Evolutionary conservation across 2,113 vertebrate genomes (phyloP), one percentile per base, ranked within the genome.

Genomic region (Nothocercus nigrocapillus): DNA sequence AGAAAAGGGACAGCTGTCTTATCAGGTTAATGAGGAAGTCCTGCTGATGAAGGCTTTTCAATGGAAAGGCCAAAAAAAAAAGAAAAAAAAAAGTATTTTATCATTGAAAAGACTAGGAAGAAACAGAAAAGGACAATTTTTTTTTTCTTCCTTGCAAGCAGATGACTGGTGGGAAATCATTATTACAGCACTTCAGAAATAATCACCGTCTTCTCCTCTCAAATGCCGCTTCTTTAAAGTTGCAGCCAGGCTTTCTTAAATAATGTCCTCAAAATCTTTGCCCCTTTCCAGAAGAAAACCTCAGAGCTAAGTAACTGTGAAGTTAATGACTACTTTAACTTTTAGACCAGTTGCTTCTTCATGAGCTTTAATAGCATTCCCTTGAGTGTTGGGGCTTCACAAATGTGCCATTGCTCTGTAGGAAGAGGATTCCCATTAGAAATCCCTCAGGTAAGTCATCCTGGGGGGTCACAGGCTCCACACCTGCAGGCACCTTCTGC

Each of bases 181-280:
- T 86, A 93, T 81, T 89, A 40, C 45, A 74, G 82, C 78, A 58
- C 85, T 95, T 92, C 42, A 87, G 72, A 94, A 94, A 81, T 82
- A 80, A 93, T 90, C 80, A 63, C 45, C 6, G 1, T 68, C 3
- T 2, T 61, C 44, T 87, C 59, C 47, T 84, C 58, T 94, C 82
- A 88, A 90, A 90, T 19, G 7, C 85, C 79, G 40, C 24, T 70
- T 68, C 66, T 92, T 92, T 85, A 67, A 93, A 88, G 27, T 27
- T 14, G 7, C 64, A 73, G 84, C 79, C 62, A 78, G 34, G 28
- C 82, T 93, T 88, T 79, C 81, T 95, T 93, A 90, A 91, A 87
- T 84, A 92, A 92, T 45, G 61, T 62, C 21, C 76, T 90, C 44
- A 24, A 93, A 95, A 90, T 86, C 76, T 86, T 88, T 80, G 30